Evolutionary conservation across 2,888 invertebrate species (phyloP).

Genomic region (Eubasilissa splendida): DNA sequence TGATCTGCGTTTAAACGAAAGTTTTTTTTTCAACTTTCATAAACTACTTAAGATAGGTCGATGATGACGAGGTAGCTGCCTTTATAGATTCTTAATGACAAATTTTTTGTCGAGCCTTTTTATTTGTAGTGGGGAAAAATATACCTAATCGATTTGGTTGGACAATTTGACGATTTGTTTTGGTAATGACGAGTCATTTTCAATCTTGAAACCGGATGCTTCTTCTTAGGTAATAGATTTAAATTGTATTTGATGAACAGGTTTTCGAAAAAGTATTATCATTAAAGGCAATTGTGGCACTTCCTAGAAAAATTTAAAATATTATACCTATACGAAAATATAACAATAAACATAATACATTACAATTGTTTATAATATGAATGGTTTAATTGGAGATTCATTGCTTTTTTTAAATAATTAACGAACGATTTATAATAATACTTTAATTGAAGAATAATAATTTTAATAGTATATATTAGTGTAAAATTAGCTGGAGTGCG

Average conservation of each 20-base stretch:
- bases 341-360: too few relatives aligned
- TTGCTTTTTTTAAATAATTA: too few relatives aligned
- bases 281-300: not conserved
- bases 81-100: constrained; percentile 44
- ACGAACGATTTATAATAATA: too few relatives aligned
- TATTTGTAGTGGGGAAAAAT: constrained; percentile 43
- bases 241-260: constrained; percentile 3
- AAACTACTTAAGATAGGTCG: not conserved
- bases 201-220: constrained; percentile 31
- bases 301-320: not conserved
- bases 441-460: too few relatives aligned
- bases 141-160: constrained; percentile 55
- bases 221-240: not conserved
- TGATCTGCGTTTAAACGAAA: not conserved
- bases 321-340: too few relatives aligned
- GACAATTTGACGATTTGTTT: constrained; percentile 57
- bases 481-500: too few relatives aligned
- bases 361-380: too few relatives aligned
- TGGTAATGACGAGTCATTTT: constrained; percentile 55
- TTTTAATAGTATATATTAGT: too few relatives aligned
- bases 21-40: constrained; percentile 5
- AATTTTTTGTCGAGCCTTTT: constrained; percentile 46
- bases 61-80: constrained; percentile 6
- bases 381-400: too few relatives aligned
- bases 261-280: constrained; percentile 7